These are phyloP conservation scores for Arenicola marina DNA, from an alignment of 2,888 invertebrate species.

Conservation along the genomic window DNA sequence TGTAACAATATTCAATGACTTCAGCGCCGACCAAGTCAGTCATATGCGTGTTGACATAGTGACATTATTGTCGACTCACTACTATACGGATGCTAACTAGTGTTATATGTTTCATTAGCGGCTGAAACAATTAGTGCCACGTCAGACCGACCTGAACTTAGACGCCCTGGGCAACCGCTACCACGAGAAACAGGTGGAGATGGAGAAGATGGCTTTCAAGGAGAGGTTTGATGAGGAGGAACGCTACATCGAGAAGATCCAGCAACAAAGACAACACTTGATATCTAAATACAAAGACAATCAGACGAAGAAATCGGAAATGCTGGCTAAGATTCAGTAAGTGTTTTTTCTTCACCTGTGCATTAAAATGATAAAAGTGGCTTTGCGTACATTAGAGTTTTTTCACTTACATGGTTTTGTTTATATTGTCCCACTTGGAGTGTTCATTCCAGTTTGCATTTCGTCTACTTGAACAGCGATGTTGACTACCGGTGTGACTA, in stretches of 20 bases:
- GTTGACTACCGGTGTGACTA: too few relatives aligned
- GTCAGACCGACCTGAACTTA: conserved; percentile 58
- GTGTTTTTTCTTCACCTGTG: too few relatives aligned
- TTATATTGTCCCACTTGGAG: too few relatives aligned
- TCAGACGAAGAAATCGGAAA: conserved; percentile 53
- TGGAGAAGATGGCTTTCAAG: conserved; percentile 55
- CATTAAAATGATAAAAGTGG: too few relatives aligned
- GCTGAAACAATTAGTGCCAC: conserved; percentile 58
- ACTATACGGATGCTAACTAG: background rate
- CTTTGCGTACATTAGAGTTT: too few relatives aligned
- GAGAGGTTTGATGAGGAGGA: conserved; percentile 55
- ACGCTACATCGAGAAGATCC: conserved; percentile 41
- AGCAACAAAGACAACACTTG: conserved; percentile 47
- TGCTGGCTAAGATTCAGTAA: conserved; percentile 60
- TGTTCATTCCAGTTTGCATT: too few relatives aligned
- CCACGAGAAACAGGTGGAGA: conserved; percentile 55
- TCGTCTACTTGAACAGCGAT: too few relatives aligned
- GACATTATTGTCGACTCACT: background rate
- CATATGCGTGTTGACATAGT: background rate
- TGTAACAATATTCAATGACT: too few relatives aligned
- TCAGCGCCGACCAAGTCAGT: too few relatives aligned
- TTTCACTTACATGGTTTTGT: too few relatives aligned
- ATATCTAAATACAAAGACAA: conserved; percentile 48
- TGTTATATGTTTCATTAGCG: too few relatives aligned
- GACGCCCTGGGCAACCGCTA: conserved; percentile 50